Evolutionary conservation across 2,113 vertebrate genomes (phyloP), one percentile per base, ranked within the genome.

Genomic region (Bubo scandiacus): DNA sequence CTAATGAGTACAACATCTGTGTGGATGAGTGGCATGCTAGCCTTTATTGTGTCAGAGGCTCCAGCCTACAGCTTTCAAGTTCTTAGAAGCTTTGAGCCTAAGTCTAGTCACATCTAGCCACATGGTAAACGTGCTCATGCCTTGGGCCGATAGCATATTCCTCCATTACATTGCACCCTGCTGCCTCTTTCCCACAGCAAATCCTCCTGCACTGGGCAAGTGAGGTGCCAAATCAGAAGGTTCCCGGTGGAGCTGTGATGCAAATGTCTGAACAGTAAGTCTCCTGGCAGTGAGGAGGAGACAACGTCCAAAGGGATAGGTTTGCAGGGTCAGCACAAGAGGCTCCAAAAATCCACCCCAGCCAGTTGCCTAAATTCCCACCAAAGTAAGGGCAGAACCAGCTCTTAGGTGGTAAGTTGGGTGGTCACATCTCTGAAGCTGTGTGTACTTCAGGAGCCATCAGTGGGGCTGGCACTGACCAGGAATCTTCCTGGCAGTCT

Each of bases 21-120:
- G 74, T 55, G 36, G 74, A 7, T 8, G n/a, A 68, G 40, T 0
- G 0, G 9, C 3, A 1, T 16, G 17, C 55, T 30, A 15, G 54
- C 40, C 55, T 45, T 62, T 26, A 3, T 0, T 66, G 45, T 43
- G 61, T 51, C 0, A 0, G 51, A 51, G 38, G 23, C 55, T 74
- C 29, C 32, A 34, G 45, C 6, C 27, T n/a, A 47, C 23, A 29
- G 40, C 61, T 81, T 75, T 57, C 54, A 61, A 51, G 32, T 26
- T 74, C 58, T 29, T 29, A 38, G 70, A 40, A 81, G 47, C 68
- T 66, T 57, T 55, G n/a, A 84, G 73, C 22, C 36, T 12, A 15
- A 38, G 12, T 49, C 55, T n/a, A 3, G 71, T 80, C 66, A 52
- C 32, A 49, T 49, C 63, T 11, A 36, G 54, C 36, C 67, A 36